phyloP scores from a whole-genome alignment of 2,888 invertebrate species.

The Harmothoe impar region DNA sequence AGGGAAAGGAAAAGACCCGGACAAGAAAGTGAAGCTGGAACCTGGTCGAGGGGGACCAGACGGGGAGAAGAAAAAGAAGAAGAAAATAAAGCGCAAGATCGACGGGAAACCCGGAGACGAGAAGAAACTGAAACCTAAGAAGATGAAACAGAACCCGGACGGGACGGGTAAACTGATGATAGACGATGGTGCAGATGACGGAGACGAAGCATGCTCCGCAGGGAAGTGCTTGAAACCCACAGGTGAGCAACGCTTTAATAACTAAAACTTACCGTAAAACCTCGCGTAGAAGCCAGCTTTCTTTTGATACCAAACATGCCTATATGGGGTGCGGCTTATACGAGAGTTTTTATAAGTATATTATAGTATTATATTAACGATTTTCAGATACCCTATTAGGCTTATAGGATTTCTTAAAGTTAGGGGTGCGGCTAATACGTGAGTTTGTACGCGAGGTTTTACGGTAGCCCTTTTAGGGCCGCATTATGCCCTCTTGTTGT shows the following conservation, averaged over 20 bases:
- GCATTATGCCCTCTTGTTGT: no score
- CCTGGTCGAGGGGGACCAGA: conserved; percentile 2
- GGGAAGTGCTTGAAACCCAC: conserved; percentile 81
- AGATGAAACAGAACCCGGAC: conserved; percentile 56
- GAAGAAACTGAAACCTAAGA: conserved; percentile 60
- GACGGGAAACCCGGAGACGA: conserved; percentile 40
- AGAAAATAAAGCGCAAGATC: conserved; percentile 66
- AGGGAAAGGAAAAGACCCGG: conserved; percentile 31
- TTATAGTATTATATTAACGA: no score
- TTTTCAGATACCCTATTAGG: no score
- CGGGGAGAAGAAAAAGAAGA: conserved; percentile 54
- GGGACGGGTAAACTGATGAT: background rate
- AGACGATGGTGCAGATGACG: conserved; percentile 42
- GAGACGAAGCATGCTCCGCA: conserved; percentile 81
- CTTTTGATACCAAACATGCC: no score
- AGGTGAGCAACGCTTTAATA: conserved; percentile 73
- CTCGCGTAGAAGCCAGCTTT: no score
- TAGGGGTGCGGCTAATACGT: no score
- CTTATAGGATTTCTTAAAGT: no score
- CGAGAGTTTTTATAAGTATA: no score
- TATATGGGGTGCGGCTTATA: no score
- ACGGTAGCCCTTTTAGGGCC: no score
- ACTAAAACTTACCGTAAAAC: no score
- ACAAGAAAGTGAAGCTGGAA: conserved; percentile 56
- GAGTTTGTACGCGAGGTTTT: no score